Evolutionary conservation across 2,113 vertebrate genomes (phyloP).

Genomic region (Hoplias malabaricus): DNA sequence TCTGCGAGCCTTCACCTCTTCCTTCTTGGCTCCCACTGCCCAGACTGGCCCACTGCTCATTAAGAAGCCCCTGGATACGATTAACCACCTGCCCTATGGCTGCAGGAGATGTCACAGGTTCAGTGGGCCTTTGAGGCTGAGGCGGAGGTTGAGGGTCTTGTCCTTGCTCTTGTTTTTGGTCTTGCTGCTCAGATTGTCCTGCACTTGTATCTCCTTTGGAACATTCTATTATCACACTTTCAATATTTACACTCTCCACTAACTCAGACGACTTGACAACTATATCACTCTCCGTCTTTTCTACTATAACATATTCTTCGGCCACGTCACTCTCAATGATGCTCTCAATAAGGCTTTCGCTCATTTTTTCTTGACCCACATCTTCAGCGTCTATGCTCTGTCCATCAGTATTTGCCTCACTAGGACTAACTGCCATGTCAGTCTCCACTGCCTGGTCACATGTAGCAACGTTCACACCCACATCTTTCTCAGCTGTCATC

Average conservation of each 20-base stretch:
- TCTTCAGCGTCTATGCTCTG: slow-evolving; percentile 22
- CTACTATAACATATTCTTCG: slow-evolving; percentile 50
- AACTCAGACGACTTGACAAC: slow-evolving; percentile 42
- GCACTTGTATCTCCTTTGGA: slow-evolving; percentile 3
- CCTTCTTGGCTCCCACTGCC: slow-evolving; percentile 85
- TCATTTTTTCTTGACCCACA: slow-evolving; percentile 18
- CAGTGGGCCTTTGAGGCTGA: slow-evolving; percentile 60
- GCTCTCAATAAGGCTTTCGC: slow-evolving; percentile 52
- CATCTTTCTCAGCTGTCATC: slow-evolving; percentile 31
- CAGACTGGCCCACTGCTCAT: slow-evolving; percentile 93
- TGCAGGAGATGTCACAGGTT: slow-evolving; percentile 74
- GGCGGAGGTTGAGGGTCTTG: slow-evolving; percentile 52
- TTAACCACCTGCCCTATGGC: slow-evolving; percentile 90
- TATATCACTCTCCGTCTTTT: slow-evolving; percentile 43
- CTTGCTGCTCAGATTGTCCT: slow-evolving; percentile 41
- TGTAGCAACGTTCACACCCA: slow-evolving; percentile 34
- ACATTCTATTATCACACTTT: slow-evolving; percentile 17
- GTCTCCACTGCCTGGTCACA: slow-evolving; percentile 55
- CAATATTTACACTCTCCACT: slow-evolving; percentile 32
- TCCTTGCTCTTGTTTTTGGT: slow-evolving; percentile 41
- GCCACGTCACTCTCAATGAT: slow-evolving; percentile 37
- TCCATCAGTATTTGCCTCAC: slow-evolving; percentile 7
- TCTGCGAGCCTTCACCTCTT: slow-evolving; percentile 64
- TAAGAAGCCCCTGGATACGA: slow-evolving; percentile 91
- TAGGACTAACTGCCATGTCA: neutral